phyloP scores from a whole-genome alignment of 2,888 invertebrate genomes.

The Drosophila kanekoi region DNA sequence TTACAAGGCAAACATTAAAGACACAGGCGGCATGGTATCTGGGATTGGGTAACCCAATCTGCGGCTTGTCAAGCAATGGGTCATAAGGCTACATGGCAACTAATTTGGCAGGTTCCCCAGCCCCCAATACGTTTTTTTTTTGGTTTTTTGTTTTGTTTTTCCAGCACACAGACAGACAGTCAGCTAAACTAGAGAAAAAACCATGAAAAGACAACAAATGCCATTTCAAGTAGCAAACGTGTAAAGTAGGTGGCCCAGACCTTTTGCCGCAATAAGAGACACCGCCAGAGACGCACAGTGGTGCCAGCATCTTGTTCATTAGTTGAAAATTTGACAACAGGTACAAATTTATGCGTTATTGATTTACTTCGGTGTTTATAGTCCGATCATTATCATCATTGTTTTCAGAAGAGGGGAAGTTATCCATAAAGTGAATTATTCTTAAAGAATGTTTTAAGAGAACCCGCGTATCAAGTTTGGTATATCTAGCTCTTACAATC shows the following conservation, averaged over 20 bases:
- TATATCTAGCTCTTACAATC: no score
- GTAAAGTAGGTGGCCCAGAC: slow-evolving; percentile 78
- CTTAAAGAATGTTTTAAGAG: no score
- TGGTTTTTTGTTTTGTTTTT: slow-evolving; percentile 50
- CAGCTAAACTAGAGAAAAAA: slow-evolving; percentile 30
- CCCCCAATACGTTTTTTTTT: slow-evolving; percentile 2
- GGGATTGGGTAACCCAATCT: slow-evolving; percentile 69
- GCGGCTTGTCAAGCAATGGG: slow-evolving; percentile 70
- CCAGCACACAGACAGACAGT: slow-evolving; percentile 48
- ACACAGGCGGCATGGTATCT: slow-evolving; percentile 51
- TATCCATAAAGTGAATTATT: no score
- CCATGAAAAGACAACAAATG: slow-evolving; percentile 73
- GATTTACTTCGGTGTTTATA: no score
- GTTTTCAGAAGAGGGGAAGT: no score
- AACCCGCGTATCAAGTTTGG: no score
- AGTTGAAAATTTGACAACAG: neutral
- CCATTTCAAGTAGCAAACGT: slow-evolving; percentile 78
- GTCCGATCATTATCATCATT: no score
- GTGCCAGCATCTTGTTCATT: neutral
- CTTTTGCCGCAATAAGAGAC: slow-evolving; percentile 54
- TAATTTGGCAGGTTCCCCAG: slow-evolving; percentile 67
- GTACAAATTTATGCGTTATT: no score
- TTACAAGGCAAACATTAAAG: slow-evolving; percentile 57
- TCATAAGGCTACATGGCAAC: slow-evolving; percentile 70
- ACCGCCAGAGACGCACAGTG: slow-evolving; percentile 51